Base-by-base conservation (phyloP, 2,113 vertebrate species). In the Tenrec ecaudatus region DNA sequence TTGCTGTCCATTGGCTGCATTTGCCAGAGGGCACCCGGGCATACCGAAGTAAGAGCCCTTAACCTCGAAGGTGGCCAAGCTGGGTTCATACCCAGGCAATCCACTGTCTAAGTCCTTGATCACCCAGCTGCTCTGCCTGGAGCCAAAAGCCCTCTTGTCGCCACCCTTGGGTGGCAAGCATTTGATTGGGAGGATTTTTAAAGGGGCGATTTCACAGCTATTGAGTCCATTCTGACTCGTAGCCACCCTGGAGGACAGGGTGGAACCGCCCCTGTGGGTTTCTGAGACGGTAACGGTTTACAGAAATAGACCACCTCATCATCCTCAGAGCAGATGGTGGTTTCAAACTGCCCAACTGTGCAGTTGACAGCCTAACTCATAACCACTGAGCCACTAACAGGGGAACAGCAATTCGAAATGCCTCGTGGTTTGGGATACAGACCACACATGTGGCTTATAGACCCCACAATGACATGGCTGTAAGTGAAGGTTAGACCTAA, bases 61-160 rank as follows among this genome's bases (percentile, higher is more conserved):
- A 57, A 40, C 36, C 27, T 17, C 20, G 40, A 0, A 14, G 0
- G 2, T 12, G 7, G 69, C 31, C 69, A 62, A 66, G 62, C 75
- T 53, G 12, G 68, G 40, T 64, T 82, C 79, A 57, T 60, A 47
- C 23, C 86, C 38, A 33, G 47, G 53, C 0, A n/a, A 29, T 6
- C 19, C 9, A 31, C 3, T 19, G 3, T 7, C 0, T 9, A 1
- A 78, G 43, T 31, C n/a, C 15, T 16, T 4, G 15, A 23, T 31
- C 25, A 25, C 25, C 17, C 36, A 2, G 33, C 6, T 64, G 10
- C 62, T 33, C n/a, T 33, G 38, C 47, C 47, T 83, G 16, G 2
- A 77, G 53, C 68, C 80, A 36, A 62, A 29, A 43, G 9, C 12
- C 69, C 6, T 79, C 38, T 19, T 16, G 5, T 19, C 2, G 2